Conservation (phyloP, 2,888 invertebrate genomes). For the Stratiomys singularior region DNA sequence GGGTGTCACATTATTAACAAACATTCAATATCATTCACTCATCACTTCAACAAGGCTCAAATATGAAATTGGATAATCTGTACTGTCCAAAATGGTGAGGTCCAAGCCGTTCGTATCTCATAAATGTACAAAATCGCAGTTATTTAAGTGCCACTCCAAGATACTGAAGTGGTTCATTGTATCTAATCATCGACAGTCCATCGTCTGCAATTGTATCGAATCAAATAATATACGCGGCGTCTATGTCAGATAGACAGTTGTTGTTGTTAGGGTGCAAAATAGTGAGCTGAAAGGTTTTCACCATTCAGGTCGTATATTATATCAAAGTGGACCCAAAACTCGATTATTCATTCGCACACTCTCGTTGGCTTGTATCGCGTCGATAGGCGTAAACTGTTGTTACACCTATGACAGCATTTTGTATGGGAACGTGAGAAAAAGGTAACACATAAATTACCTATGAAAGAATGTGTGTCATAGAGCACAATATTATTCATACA, state of each 20-base stretch:
- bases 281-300: constrained; percentile 39
- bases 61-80: constrained; percentile 35
- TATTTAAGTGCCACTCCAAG: constrained; percentile 37
- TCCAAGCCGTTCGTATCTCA: not conserved
- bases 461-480: constrained; percentile 30
- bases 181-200: constrained; percentile 38
- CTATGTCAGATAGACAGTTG: not conserved
- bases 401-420: constrained; percentile 35
- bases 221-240: constrained; percentile 18
- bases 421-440: constrained; percentile 46
- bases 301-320: constrained; percentile 26
- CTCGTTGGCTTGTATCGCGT: not conserved
- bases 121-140: constrained; percentile 7
- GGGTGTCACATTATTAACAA: constrained; percentile 37
- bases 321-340: constrained; percentile 29
- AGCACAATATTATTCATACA: constrained; percentile 7
- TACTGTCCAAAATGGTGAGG: not conserved
- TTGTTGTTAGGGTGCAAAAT: constrained; percentile 26
- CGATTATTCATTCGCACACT: constrained; percentile 31
- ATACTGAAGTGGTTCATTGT: constrained; percentile 38
- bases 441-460: constrained; percentile 46
- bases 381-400: constrained; percentile 44
- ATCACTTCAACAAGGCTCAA: not conserved
- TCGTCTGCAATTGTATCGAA: constrained; percentile 42
- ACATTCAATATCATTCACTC: constrained; percentile 21